Conservation (phyloP, 1,140 invertebrate species). For the Parasteatoda tepidariorum region DNA sequence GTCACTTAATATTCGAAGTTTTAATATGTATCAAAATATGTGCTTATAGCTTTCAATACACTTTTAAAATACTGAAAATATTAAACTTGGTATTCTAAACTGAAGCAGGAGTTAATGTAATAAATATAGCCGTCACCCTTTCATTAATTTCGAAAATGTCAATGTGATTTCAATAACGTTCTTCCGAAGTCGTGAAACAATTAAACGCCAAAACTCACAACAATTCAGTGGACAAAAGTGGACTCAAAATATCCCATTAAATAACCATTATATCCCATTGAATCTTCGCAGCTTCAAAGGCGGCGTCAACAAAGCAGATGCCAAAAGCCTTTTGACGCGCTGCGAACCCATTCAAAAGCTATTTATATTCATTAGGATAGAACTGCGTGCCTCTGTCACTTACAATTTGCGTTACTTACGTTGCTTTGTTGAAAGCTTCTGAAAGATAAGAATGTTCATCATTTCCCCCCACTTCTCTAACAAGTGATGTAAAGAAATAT, state of each 20-base stretch:
- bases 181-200: constrained; percentile 28
- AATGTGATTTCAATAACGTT: too few species aligned
- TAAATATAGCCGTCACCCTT: too few species aligned
- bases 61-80: too few species aligned
- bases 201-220: constrained; percentile 7
- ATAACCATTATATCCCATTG: constrained; percentile 43
- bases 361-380: constrained; percentile 51
- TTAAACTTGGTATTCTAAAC: too few species aligned
- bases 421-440: not conserved
- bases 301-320: constrained; percentile 29
- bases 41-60: too few species aligned
- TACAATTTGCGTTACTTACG: constrained; percentile 28
- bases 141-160: too few species aligned
- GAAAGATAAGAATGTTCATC: not conserved
- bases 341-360: constrained; percentile 41
- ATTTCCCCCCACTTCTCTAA: not conserved
- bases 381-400: constrained; percentile 37
- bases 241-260: constrained; percentile 51
- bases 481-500: not conserved
- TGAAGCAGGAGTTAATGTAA: too few species aligned
- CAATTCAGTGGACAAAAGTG: constrained; percentile 12
- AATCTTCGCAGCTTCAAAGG: constrained; percentile 21
- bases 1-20: too few species aligned
- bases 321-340: constrained; percentile 32
- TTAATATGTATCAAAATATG: too few species aligned